Evolutionary conservation across 2,113 vertebrate genomes (phyloP).

Genomic region (Patagioenas fasciata): DNA sequence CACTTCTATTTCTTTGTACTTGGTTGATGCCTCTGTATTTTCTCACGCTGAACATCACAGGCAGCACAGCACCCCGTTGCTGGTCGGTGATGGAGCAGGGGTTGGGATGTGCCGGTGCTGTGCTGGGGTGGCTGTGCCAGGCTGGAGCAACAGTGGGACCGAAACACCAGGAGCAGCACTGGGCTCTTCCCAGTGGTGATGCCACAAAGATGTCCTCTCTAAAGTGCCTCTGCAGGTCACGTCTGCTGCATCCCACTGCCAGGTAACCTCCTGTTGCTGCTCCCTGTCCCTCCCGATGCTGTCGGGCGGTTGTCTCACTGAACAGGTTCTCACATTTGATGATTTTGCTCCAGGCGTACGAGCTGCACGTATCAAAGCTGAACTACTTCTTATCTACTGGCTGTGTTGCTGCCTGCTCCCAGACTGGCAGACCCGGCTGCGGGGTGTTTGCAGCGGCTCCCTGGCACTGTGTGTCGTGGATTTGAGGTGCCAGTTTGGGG

Average conservation of each 20-base stretch:
- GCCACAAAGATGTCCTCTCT: neutral
- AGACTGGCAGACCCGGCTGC: neutral
- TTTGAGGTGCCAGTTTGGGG: neutral
- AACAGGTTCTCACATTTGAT: rapidly evolving
- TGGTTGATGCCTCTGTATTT: neutral
- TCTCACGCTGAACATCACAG: neutral
- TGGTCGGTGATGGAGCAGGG: neutral
- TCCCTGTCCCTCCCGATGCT: neutral
- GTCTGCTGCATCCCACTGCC: rapidly evolving
- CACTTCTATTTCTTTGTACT: neutral
- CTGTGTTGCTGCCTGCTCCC: neutral
- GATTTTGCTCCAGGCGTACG: neutral
- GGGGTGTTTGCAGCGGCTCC: neutral
- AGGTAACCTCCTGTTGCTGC: neutral
- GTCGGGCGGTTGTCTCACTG: rapidly evolving
- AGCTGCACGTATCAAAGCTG: neutral
- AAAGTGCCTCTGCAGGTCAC: neutral
- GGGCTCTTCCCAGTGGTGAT: rapidly evolving
- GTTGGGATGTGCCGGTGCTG: neutral
- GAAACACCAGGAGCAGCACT: neutral
- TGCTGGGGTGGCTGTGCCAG: neutral
- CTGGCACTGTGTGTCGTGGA: neutral
- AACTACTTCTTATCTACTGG: neutral
- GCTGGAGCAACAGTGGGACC: neutral
- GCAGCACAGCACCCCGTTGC: neutral